phyloP scores from a whole-genome alignment of 2,888 invertebrate species.

The Himalopsyche tibetana region DNA sequence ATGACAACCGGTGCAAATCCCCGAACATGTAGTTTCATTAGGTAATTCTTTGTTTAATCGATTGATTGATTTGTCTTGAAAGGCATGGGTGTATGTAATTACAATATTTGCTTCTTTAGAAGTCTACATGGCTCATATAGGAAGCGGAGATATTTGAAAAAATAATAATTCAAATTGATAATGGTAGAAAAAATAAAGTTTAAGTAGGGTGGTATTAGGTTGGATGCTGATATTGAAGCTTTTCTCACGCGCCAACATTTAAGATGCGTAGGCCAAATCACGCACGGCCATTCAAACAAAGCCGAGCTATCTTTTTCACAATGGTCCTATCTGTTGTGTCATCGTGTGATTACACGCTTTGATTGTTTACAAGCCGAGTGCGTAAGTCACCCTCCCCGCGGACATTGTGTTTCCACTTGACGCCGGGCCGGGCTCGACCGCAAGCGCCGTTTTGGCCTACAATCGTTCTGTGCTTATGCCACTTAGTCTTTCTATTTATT shows the following conservation, averaged over 20 bases:
- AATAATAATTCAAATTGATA: too few relatives aligned
- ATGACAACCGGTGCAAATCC: too few relatives aligned
- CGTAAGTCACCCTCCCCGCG: conserved; percentile 35
- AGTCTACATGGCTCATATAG: too few relatives aligned
- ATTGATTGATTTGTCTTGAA: too few relatives aligned
- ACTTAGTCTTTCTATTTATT: conserved; percentile 42
- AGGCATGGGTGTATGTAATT: too few relatives aligned
- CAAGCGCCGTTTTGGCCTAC: conserved; percentile 24
- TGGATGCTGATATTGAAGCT: too few relatives aligned
- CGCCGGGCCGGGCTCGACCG: conserved; percentile 23
- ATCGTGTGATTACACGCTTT: conserved; percentile 62
- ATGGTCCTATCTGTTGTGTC: conserved; percentile 63
- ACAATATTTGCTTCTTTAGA: too few relatives aligned
- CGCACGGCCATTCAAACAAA: conserved; percentile 62
- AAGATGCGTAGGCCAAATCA: conserved; percentile 52
- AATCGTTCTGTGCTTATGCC: conserved; percentile 30
- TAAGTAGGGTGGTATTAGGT: too few relatives aligned
- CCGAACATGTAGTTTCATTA: too few relatives aligned
- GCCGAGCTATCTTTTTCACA: conserved; percentile 63
- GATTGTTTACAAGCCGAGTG: conserved; percentile 61
- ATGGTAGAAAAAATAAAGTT: too few relatives aligned
- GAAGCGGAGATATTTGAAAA: too few relatives aligned
- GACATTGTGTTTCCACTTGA: conserved; percentile 35
- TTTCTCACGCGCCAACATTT: conserved; percentile 48
- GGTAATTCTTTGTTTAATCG: too few relatives aligned